Conservation (phyloP, 64 coral and sea anemone species). For the Montipora efflorescens region DNA sequence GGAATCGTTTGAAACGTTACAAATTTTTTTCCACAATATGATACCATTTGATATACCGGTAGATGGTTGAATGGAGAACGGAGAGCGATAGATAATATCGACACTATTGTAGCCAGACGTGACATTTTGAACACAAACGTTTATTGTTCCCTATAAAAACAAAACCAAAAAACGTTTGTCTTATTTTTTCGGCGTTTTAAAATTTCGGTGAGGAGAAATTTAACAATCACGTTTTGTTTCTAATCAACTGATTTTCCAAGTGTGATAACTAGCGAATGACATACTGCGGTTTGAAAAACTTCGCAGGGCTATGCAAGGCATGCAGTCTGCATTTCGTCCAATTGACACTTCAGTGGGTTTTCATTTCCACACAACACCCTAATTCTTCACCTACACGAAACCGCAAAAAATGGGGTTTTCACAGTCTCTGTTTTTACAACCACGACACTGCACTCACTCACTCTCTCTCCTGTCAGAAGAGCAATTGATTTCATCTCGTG, state of each 20-base stretch:
- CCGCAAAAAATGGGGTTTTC: neutral
- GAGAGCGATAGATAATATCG: neutral
- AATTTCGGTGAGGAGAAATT: neutral
- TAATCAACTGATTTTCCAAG: neutral
- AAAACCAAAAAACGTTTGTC: neutral
- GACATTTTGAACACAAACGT: neutral
- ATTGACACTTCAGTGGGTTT: conserved; percentile 55
- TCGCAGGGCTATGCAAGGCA: conserved; percentile 3
- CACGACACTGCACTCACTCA: neutral
- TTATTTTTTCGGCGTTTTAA: neutral
- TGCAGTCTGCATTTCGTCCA: conserved; percentile 12
- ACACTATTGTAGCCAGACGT: neutral
- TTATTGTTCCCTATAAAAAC: neutral
- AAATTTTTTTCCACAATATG: too few species aligned
- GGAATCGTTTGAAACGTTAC: conserved; percentile 13
- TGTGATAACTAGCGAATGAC: neutral
- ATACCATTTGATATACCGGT: too few species aligned
- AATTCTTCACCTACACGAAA: conserved; percentile 13
- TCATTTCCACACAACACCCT: conserved; percentile 38
- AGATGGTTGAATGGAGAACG: neutral
- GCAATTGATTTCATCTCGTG: neutral
- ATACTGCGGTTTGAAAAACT: conserved; percentile 10
- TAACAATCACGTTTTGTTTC: neutral
- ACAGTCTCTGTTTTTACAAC: neutral
- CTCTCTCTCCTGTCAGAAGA: neutral